phyloP scores from a whole-genome alignment of 2,113 vertebrate species.

The Eupsittula cactorum region DNA sequence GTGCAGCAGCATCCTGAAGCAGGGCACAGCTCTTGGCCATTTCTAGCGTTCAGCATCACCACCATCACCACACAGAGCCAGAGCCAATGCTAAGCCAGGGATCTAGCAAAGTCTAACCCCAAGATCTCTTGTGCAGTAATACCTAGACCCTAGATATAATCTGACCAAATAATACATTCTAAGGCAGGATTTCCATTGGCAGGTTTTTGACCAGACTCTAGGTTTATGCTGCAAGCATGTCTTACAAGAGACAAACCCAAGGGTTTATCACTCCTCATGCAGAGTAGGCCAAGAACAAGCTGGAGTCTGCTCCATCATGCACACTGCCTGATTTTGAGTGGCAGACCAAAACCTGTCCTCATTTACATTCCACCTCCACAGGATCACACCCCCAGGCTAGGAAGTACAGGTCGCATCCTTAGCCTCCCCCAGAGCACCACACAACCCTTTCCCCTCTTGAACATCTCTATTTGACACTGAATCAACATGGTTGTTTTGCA shows the following conservation, averaged over 20 bases:
- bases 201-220: background rate
- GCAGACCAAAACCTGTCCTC: background rate
- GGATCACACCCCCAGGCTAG: fast-evolving
- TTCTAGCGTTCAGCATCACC: background rate
- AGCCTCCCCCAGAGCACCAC: background rate
- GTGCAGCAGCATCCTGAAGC: background rate
- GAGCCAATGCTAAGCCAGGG: background rate
- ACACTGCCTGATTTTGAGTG: background rate
- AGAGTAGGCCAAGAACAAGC: background rate
- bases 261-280: background rate
- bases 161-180: background rate
- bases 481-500: background rate
- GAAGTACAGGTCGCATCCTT: background rate
- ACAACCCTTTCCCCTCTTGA: background rate
- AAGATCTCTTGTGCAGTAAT: background rate
- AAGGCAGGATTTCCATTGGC: background rate
- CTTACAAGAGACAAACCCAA: background rate
- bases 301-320: background rate
- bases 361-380: background rate
- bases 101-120: background rate
- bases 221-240: background rate
- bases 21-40: background rate
- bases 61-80: background rate
- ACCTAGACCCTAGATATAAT: too few relatives aligned
- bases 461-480: background rate